Evolutionary conservation across 2,888 invertebrate genomes (phyloP).

Genomic region (Ceramica pisi): DNA sequence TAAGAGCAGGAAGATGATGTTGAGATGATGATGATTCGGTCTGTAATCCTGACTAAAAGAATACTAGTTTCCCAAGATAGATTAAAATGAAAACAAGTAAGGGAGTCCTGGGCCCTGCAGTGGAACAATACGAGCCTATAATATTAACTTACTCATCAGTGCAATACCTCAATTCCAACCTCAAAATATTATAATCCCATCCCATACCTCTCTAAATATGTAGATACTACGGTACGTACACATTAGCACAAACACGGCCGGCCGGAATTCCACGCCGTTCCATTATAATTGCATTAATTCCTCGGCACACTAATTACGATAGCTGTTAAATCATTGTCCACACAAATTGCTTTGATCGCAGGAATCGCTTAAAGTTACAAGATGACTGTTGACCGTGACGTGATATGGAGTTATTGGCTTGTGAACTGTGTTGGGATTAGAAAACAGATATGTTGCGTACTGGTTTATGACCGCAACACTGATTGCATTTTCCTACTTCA

Average conservation of each 20-base stretch:
- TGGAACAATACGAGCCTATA: too few species aligned
- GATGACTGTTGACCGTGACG: constrained; percentile 53
- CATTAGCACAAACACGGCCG: constrained; percentile 62
- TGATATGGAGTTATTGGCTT: constrained; percentile 45
- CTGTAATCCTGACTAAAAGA: too few species aligned
- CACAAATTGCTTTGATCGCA: constrained; percentile 72
- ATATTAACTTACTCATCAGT: not conserved
- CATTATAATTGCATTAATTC: constrained; percentile 73
- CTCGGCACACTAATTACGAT: constrained; percentile 72
- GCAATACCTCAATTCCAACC: not conserved
- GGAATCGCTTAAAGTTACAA: constrained; percentile 68
- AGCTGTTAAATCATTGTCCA: constrained; percentile 73
- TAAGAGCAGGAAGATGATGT: too few species aligned
- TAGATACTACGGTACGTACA: constrained; percentile 43
- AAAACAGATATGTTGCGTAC: not conserved
- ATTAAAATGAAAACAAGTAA: too few species aligned
- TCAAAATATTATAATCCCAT: constrained; percentile 11
- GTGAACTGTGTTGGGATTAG: constrained; percentile 9
- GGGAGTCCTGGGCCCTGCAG: too few species aligned
- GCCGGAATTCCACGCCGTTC: constrained; percentile 60
- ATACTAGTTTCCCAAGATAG: too few species aligned
- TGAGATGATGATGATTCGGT: too few species aligned
- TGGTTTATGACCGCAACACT: not conserved
- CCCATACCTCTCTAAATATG: constrained; percentile 2
- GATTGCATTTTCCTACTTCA: not conserved